Conservation (phyloP, 2,888 invertebrate genomes). For the Aelia acuminata region DNA sequence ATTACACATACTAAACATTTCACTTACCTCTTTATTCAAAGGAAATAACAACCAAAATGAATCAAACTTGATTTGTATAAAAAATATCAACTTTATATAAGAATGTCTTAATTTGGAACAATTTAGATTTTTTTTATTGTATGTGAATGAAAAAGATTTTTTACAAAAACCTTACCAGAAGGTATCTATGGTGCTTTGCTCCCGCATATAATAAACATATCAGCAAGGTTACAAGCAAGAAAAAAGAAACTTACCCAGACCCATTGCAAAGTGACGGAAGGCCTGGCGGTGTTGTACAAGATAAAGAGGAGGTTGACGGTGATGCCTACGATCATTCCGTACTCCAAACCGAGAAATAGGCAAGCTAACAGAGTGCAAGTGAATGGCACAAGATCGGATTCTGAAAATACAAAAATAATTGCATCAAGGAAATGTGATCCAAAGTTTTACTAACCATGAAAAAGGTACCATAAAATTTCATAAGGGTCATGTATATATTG, state of each 20-base stretch:
- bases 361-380: conserved; percentile 74
- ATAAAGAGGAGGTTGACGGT: conserved; percentile 72
- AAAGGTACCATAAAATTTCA: conserved; percentile 13
- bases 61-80: too few relatives aligned
- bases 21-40: too few relatives aligned
- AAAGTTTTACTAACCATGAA: too few relatives aligned
- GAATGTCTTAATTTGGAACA: too few relatives aligned
- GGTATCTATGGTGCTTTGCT: too few relatives aligned
- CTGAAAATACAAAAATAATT: conserved; percentile 67
- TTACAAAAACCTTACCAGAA: too few relatives aligned
- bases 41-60: too few relatives aligned
- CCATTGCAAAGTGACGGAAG: conserved; percentile 68
- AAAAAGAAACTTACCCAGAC: conserved; percentile 66
- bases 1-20: too few relatives aligned
- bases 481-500: neutral
- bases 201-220: too few relatives aligned
- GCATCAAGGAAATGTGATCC: neutral
- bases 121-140: too few relatives aligned
- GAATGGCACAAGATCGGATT: conserved; percentile 76
- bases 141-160: too few relatives aligned
- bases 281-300: conserved; percentile 73
- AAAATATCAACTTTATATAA: too few relatives aligned
- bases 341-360: conserved; percentile 75
- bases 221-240: neutral
- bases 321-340: conserved; percentile 77